These are phyloP conservation scores for Oryzias dopingdopingensis DNA, from an alignment of 2,797 vertebrate species.

Conservation along the genomic window DNA sequence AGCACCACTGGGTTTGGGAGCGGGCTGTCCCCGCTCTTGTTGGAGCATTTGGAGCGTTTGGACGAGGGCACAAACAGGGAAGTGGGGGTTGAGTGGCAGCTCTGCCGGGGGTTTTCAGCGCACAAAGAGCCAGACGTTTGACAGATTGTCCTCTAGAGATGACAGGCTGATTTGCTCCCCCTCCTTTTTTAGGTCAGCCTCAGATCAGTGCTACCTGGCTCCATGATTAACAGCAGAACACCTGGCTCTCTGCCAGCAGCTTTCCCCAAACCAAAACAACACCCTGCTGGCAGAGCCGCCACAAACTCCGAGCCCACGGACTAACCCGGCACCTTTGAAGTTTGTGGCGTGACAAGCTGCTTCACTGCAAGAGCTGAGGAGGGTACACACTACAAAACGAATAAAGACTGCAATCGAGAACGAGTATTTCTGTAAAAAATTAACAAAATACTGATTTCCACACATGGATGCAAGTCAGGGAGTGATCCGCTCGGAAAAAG, in stretches of 20 bases:
- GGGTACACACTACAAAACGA: slow-evolving; percentile 56
- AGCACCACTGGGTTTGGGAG: slow-evolving; percentile 29
- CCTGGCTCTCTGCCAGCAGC: slow-evolving; percentile 57
- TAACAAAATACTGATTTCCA: slow-evolving; percentile 4
- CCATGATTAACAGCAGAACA: slow-evolving; percentile 41
- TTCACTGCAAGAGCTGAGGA: slow-evolving; percentile 39
- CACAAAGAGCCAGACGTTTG: slow-evolving; percentile 63
- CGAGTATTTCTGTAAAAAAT: too few relatives aligned
- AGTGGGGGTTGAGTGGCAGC: neutral
- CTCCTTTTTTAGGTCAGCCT: slow-evolving; percentile 25
- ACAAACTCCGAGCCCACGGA: slow-evolving; percentile 36
- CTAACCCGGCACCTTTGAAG: slow-evolving; percentile 53
- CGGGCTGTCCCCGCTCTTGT: slow-evolving; percentile 51
- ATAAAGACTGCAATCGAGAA: too few relatives aligned
- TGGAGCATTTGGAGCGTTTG: slow-evolving; percentile 51
- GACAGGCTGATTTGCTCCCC: slow-evolving; percentile 54
- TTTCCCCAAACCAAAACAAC: slow-evolving; percentile 58
- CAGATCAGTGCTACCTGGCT: slow-evolving; percentile 62
- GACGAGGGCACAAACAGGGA: slow-evolving; percentile 55
- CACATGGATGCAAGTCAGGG: neutral
- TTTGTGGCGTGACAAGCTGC: slow-evolving; percentile 46
- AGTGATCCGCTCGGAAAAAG: slow-evolving; percentile 12
- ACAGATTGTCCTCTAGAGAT: slow-evolving; percentile 51
- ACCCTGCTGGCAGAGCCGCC: slow-evolving; percentile 43
- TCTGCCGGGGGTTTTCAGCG: slow-evolving; percentile 26